Percentiles rank a stretch among this genome's conserved stretches.
phyloP scores from a whole-genome alignment of 23 tunicate genomes.

The Diplosoma virens region DNA sequence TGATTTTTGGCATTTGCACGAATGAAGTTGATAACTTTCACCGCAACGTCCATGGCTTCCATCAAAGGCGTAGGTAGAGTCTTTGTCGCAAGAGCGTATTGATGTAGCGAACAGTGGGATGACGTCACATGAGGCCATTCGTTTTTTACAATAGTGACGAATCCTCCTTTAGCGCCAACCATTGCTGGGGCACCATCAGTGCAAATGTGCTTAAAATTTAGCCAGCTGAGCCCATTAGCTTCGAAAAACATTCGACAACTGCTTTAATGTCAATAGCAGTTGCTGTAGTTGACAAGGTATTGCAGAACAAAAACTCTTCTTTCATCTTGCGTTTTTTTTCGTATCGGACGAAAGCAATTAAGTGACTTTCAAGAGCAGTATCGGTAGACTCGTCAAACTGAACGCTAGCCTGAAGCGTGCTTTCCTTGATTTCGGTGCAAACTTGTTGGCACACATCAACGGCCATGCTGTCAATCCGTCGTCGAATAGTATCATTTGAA shows the following conservation, averaged over 20 bases:
- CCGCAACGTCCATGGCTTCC: slow-evolving; percentile 42
- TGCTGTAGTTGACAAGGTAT: slow-evolving; percentile 19
- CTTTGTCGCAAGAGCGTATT: slow-evolving; percentile 28
- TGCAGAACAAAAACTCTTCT: slow-evolving; percentile 30
- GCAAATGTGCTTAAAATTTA: slow-evolving; percentile 32
- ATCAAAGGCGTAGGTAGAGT: slow-evolving; percentile 21
- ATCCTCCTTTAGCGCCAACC: slow-evolving; percentile 25
- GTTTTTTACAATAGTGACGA: slow-evolving; percentile 25
- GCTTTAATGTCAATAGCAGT: slow-evolving; percentile 32
- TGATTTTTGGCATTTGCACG: slow-evolving; percentile 30
- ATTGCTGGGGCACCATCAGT: slow-evolving; percentile 32
- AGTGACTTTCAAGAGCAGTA: slow-evolving; percentile 29
- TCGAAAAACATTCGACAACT: slow-evolving; percentile 29
- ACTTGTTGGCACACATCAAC: no score
- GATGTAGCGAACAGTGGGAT: slow-evolving; percentile 35
- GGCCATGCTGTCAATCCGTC: no score
- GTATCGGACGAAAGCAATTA: slow-evolving; percentile 37
- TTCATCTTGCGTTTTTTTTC: slow-evolving; percentile 24
- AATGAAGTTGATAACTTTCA: slow-evolving; percentile 34
- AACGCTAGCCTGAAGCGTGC: no score
- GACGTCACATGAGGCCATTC: slow-evolving; percentile 48
- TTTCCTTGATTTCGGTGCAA: no score
- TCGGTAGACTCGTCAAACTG: slow-evolving; percentile 45
- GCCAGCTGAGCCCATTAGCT: slow-evolving; percentile 24
- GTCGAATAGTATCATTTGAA: no score